A percentile compares a stretch with the other conserved stretches of the same genome.
Conservation (phyloP, 2,888 invertebrate species). For the Agrenia bidenticulata region DNA sequence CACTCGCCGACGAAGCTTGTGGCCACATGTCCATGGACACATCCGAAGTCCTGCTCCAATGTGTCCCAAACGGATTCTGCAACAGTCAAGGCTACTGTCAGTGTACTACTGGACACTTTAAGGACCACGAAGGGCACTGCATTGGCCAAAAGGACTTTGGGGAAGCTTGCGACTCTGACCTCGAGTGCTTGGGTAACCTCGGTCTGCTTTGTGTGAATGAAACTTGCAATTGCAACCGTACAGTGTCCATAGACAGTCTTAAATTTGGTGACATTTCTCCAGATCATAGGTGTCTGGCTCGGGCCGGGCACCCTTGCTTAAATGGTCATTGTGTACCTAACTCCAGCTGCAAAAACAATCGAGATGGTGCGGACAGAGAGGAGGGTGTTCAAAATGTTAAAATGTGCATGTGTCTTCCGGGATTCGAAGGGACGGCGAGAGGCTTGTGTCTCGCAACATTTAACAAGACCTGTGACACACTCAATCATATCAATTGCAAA, state of each 20-base stretch:
- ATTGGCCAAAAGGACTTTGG: not conserved
- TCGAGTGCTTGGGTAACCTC: not conserved
- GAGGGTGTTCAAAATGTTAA: not conserved
- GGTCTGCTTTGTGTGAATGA: not conserved
- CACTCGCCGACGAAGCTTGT: not conserved
- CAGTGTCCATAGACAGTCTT: not conserved
- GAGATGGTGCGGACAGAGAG: not conserved
- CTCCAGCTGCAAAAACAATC: too few species aligned
- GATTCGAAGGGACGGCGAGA: not conserved
- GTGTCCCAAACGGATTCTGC: not conserved
- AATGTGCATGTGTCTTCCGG: not conserved
- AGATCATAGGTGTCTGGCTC: not conserved
- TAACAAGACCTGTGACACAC: not conserved
- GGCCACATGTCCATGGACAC: not conserved
- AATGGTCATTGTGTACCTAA: not conserved
- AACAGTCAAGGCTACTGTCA: not conserved
- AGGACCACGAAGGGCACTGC: not conserved
- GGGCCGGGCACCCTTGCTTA: not conserved
- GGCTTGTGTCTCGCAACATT: not conserved
- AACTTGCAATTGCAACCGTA: not conserved
- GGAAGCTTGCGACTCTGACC: not conserved
- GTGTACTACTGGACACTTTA: not conserved
- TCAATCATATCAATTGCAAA: not conserved
- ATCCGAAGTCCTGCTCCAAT: not conserved
- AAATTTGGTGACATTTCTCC: not conserved